Base-by-base conservation (phyloP, 2,113 vertebrate species). In the Oryctolagus cuniculus region DNA sequence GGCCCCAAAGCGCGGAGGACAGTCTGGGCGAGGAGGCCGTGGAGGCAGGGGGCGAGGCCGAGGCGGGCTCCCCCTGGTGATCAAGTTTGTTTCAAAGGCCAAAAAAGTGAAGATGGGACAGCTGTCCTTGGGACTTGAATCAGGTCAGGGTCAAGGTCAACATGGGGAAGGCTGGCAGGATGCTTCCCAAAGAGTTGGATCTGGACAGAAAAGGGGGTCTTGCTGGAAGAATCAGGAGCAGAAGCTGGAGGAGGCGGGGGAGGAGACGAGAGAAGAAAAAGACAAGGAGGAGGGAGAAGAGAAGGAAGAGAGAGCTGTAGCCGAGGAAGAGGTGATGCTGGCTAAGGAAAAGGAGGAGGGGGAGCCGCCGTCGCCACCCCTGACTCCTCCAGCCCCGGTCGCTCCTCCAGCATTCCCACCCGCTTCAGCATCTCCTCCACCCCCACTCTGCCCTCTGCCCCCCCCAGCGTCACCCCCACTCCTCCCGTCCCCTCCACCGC, bases 1-100 rank as follows among this genome's bases (percentile, higher is more conserved):
- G 93, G 97, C 96, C 97, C 96, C 88, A 92, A 98, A 95, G 79
- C 94, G 93, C 69, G 94, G 93, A 95, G 96, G 97, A 77, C 91
- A 96, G n/a, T 91, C 97, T 66, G 91, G 97, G 61, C 93, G 95
- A 74, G 94, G 97, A 67, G 90, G 94, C 22, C 97, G 97, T 96
- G 94, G 95, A 69, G 95, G 95, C 89, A 85, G 96, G 55, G 97
- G 97, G 67, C 92, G 96, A 53, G 96, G 96, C 95, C 94, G 95
- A n/a, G 98, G 98, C 27, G 98, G 98, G 61, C 94, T 98, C 55
- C 98, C 98, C 49, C 97, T 98, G 19, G 98, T 98, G 97, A 97
- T 98, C 96, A 98, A 99, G 97, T 98, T 98, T 96, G 97, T 98
- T 94, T 98, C 98, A 89, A 98, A 99, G 97, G 97, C 98, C 90